Base-by-base conservation (phyloP, 2,113 vertebrate genomes). In the Forbesichthys papilliferus region DNA sequence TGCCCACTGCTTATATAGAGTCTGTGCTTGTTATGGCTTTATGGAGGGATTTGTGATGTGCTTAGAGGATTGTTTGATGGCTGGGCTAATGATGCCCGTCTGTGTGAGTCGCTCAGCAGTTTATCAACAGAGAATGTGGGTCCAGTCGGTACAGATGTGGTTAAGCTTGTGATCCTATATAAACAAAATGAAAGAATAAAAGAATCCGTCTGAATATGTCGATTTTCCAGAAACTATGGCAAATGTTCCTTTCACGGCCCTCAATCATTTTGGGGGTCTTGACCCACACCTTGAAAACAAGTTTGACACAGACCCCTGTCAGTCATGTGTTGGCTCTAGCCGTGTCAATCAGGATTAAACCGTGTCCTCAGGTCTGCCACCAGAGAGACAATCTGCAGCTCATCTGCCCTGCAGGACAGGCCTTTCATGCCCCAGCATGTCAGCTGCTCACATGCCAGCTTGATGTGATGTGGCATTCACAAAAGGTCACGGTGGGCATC, bases 401-500 rank as follows among this genome's bases (percentile, higher is more conserved):
- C 34, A 81, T 83, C 85, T 79, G 49, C 84, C 81, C 84, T 84
- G 57, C 79, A 86, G 85, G 86, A 80, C 82, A 89, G 89, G 78
- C 84, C 87, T 89, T 93, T 89, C 82, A 86, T 86, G 84, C 77
- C 84, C 86, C 87, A 34, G 89, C 88, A 90, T 91, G 89, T 89
- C 84, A 86, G 78, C 68, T 82, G 86, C 85, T 90, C 89, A 91
- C 89, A 85, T 88, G 82, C 79, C 73, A 82, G 72, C 85, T 83
- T 91, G 86, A 91, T 91, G 87, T 83, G 88, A 91, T 91, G 87
- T 91, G 91, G 89, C 92, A 92, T 92, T 93, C 89, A 89, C 86
- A 77, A 92, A 93, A 93, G 91, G 90, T 92, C 91, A 92, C 77
- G 84, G 86, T 86, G 88, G 84, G 89, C 89, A 81, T 91, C 88